phyloP scores from a whole-genome alignment of 23 tunicate species.

The Botrylloides violaceus region DNA sequence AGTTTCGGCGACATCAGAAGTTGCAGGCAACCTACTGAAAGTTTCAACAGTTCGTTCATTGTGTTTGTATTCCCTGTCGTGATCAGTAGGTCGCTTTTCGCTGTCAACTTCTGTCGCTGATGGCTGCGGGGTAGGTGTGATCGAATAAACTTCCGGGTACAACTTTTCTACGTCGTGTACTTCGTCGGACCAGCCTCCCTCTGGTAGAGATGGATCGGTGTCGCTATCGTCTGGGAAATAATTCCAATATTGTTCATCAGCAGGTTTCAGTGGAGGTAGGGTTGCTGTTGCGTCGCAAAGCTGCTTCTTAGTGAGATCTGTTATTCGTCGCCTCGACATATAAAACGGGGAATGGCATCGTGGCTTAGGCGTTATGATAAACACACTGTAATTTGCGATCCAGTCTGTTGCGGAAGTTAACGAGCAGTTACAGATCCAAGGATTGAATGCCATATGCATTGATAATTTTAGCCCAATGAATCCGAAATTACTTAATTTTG shows the following conservation, averaged over 20 bases:
- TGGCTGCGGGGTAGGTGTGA: not conserved
- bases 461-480: not conserved
- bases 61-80: not conserved
- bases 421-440: constrained; percentile 21
- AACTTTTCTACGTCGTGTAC: constrained; percentile 8
- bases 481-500: constrained; percentile 12
- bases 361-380: not conserved
- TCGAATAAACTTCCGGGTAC: not conserved
- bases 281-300: constrained; percentile 8
- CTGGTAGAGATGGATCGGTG: not conserved
- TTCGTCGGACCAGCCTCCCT: constrained; percentile 12
- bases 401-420: not conserved
- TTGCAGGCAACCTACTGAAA: not conserved
- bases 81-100: not conserved
- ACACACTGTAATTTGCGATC: not conserved
- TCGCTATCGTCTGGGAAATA: not conserved
- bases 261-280: not conserved
- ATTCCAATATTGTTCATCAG: not conserved
- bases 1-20: not conserved
- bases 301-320: not conserved
- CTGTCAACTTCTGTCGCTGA: not conserved
- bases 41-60: not conserved
- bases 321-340: not conserved
- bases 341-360: not conserved
- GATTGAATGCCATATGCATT: constrained; percentile 10